Percentiles rank a stretch among this genome's conserved stretches.
Evolutionary conservation across 2,113 vertebrate genomes (phyloP).

Genomic region (Ptilorrhoa leucosticta): DNA sequence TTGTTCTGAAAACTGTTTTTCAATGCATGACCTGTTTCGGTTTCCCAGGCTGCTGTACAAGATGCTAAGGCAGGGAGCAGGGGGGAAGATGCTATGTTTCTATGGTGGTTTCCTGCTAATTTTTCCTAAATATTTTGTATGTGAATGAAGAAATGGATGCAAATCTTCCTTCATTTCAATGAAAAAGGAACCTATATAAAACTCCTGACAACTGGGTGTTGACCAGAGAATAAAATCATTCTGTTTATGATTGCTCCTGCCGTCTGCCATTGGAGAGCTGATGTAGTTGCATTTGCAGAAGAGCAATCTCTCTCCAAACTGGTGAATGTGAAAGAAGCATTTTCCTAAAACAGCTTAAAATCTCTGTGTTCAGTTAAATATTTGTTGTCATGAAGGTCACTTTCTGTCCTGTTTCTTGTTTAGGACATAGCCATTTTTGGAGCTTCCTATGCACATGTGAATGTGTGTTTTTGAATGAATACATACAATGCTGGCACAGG

Average conservation of each 20-base stretch:
- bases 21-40: neutral
- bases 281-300: neutral
- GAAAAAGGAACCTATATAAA: neutral
- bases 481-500: rapidly evolving
- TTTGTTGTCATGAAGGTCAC: neutral
- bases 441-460: neutral
- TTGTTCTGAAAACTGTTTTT: neutral
- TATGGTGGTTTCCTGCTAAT: neutral
- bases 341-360: neutral
- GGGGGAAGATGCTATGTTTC: neutral
- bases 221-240: neutral
- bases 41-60: neutral
- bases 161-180: neutral
- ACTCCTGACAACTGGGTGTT: neutral
- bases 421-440: neutral
- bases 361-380: neutral
- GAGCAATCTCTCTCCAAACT: neutral
- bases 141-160: neutral
- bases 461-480: neutral
- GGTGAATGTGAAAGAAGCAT: neutral
- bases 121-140: neutral
- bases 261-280: neutral
- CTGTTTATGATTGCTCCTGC: neutral
- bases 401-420: neutral
- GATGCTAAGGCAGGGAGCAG: rapidly evolving